Evolutionary conservation across 1,140 invertebrate species (phyloP), one percentile per base, ranked within the genome.

Genomic region (Chironomus striatipennis): DNA sequence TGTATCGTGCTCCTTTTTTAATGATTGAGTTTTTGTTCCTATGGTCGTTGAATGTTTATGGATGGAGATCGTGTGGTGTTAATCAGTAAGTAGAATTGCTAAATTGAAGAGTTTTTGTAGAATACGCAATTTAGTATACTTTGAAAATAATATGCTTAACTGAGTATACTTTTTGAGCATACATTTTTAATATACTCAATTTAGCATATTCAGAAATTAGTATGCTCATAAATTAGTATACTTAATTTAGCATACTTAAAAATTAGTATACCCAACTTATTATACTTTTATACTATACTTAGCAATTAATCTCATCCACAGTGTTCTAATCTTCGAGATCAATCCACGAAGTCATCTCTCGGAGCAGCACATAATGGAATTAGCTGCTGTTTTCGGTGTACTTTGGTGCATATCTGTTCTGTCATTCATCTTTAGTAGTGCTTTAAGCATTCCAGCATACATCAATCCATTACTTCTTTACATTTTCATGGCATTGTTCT

Each of bases 321-420:
- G 97, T 82, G 94, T 97, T 0, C 86, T 97, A 0, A 97, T 97
- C 76, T 97, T 97, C 79, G 95, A 97, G 82, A 84, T 97, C 42
- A 93, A 97, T 85, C 95, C 95, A 1, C 84, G 95, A 73, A 93
- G 95, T 82, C 94, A 97, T 85, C 82, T 90, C 0, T 89, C 93
- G 2, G 93, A 95, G 80, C 92, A 94, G 78, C 91, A 96, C 78
- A 84, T 97, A 0, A 91, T 97, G 85, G 94, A 97, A 86, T 84
- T 96, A 76, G 91, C 94, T 0, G 88, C 91, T 0, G 90, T 95
- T 73, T 89, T 96, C 79, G 91, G 92, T 24, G 90, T 96, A 5
- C 85, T 95, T 15, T 97, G 94, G 94, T 88, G 90, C 0, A 77
- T 93, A 1, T 90, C 90, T 80, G 79, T 89, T 43, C 80, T 89